Evolutionary conservation across 2,113 vertebrate species (phyloP).

Genomic region (Asarcornis scutulata): DNA sequence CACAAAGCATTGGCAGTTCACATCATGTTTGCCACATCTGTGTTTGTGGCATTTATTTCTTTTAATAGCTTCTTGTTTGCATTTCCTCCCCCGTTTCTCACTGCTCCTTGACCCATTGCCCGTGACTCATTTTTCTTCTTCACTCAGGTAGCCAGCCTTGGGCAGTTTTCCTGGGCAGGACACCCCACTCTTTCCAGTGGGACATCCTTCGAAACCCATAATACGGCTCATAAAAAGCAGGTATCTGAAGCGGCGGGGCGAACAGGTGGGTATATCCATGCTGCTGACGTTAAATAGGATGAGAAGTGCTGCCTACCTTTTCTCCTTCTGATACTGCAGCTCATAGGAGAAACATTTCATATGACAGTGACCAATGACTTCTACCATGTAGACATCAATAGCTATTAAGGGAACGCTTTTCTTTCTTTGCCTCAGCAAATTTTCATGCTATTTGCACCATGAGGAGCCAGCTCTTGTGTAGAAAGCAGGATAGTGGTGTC

Average conservation of each 20-base stretch:
- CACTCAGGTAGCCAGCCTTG: neutral
- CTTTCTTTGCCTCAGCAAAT: neutral
- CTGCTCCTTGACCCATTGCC: neutral
- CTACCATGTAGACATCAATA: neutral
- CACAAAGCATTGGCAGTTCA: too few relatives aligned
- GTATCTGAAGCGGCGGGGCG: neutral
- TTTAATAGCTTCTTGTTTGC: slow-evolving; percentile 26
- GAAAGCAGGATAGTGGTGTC: neutral
- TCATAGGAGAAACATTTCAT: neutral
- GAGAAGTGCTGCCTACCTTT: neutral
- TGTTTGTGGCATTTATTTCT: slow-evolving; percentile 19
- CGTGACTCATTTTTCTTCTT: neutral
- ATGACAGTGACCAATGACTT: neutral
- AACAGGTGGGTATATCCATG: neutral
- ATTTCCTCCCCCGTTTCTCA: neutral
- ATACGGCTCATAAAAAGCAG: neutral
- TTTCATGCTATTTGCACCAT: neutral
- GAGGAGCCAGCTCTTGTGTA: neutral
- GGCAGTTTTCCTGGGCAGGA: neutral
- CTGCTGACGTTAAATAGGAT: neutral
- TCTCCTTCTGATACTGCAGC: neutral
- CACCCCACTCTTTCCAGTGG: neutral
- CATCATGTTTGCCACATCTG: too few relatives aligned
- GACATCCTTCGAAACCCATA: neutral
- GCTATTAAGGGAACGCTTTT: neutral